phyloP scores from a whole-genome alignment of 2,113 vertebrate species.

The Callopanchax toddi region DNA sequence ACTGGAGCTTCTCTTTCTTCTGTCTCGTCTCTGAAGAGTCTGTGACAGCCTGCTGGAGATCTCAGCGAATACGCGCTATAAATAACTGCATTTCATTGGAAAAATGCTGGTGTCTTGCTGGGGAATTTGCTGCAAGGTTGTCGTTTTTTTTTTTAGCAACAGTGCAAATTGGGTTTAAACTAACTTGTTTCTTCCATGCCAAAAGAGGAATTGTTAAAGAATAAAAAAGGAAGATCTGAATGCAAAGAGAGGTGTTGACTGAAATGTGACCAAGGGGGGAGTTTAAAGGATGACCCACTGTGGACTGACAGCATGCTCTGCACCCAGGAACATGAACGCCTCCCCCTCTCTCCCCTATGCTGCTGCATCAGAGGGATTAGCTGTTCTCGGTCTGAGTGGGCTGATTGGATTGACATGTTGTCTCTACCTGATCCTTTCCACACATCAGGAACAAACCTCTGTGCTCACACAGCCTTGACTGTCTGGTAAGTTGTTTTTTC shows the following conservation, averaged over 20 bases:
- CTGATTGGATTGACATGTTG: constrained; percentile 59
- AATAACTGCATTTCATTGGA: constrained; percentile 48
- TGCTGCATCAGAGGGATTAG: constrained; percentile 64
- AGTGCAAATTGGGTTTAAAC: not conserved
- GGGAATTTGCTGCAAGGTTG: constrained; percentile 6
- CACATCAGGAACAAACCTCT: constrained; percentile 21
- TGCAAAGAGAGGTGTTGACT: not conserved
- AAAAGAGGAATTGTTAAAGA: not conserved
- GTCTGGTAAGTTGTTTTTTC: not conserved
- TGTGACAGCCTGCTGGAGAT: constrained; percentile 48
- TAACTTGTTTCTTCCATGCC: not conserved
- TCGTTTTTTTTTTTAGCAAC: constrained; percentile 1
- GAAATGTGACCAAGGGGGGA: constrained; percentile 17
- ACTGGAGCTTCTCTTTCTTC: constrained; percentile 23
- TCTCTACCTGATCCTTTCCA: constrained; percentile 44
- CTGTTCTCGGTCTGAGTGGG: constrained; percentile 65
- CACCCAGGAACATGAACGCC: constrained; percentile 37
- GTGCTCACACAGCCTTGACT: constrained; percentile 13
- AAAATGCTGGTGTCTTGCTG: constrained; percentile 22
- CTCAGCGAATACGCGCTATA: constrained; percentile 43
- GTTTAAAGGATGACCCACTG: not conserved
- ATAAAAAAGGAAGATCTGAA: too few species aligned
- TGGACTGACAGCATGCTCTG: constrained; percentile 8
- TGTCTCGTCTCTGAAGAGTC: constrained; percentile 16
- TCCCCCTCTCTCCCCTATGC: not conserved